A percentile compares a stretch with the other conserved stretches of the same genome.
phyloP scores from a whole-genome alignment of 2,888 invertebrate species.

The Andrena camellia region DNA sequence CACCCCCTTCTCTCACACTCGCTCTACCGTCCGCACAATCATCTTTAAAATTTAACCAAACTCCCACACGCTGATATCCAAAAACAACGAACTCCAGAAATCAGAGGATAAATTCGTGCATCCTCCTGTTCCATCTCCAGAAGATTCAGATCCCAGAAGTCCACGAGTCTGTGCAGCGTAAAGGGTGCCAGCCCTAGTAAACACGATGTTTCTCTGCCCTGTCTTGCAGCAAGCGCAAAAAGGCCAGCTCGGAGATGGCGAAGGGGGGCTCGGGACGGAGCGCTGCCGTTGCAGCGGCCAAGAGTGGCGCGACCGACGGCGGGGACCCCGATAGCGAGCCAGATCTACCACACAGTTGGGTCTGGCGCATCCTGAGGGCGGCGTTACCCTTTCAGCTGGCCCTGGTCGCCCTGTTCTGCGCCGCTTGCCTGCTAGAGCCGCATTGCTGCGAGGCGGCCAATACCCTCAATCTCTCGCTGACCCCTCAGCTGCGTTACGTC shows the following conservation, averaged over 20 bases:
- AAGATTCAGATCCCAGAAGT: no score
- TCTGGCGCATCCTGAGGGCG: conserved; percentile 90
- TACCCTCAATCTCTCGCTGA: conserved; percentile 90
- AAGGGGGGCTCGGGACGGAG: conserved; percentile 29
- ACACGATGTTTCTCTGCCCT: conserved; percentile 5
- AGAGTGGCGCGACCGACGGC: conserved; percentile 86
- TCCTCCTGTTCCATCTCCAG: no score
- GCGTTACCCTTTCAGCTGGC: conserved; percentile 92
- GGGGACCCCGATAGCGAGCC: conserved; percentile 86
- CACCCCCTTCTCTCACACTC: no score
- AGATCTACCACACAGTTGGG: conserved; percentile 88
- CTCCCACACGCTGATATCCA: no score
- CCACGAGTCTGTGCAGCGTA: background rate
- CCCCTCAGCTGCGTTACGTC: conserved; percentile 93
- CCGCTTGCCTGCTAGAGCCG: conserved; percentile 91
- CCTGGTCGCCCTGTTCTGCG: conserved; percentile 90
- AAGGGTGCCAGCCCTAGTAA: background rate
- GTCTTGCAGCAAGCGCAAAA: conserved; percentile 66
- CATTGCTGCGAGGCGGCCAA: conserved; percentile 93
- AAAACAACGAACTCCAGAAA: no score
- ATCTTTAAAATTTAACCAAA: no score
- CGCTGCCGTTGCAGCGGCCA: conserved; percentile 29
- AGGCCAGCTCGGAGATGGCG: conserved; percentile 81
- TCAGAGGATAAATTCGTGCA: no score
- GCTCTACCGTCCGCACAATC: no score